A percentile compares a stretch with the other conserved stretches of the same genome.
phyloP scores from a whole-genome alignment of 1,140 invertebrate species.

The Homalodisca vitripennis region DNA sequence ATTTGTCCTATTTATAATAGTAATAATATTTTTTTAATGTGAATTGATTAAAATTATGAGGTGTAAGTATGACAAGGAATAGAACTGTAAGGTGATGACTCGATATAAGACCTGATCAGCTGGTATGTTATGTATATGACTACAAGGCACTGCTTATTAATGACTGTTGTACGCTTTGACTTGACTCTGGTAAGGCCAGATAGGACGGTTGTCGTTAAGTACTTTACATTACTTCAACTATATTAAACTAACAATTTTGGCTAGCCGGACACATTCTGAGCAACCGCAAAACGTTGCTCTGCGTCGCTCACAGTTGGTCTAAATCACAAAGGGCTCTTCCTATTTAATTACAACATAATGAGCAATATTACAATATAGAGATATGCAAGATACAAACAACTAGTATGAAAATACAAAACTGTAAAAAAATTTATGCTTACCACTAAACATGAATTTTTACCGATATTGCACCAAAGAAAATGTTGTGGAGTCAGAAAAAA shows the following conservation, averaged over 20 bases:
- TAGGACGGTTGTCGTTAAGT: constrained; percentile 12
- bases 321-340: constrained; percentile 23
- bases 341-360: constrained; percentile 21
- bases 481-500: not conserved
- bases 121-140: not conserved
- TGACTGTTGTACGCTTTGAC: constrained; percentile 13
- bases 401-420: constrained; percentile 23
- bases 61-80: not conserved
- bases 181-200: constrained; percentile 22
- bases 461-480: constrained; percentile 24
- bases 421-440: constrained; percentile 10
- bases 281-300: not conserved
- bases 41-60: constrained; percentile 1
- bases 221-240: too few relatives aligned
- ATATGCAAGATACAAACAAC: constrained; percentile 23
- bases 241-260: not conserved
- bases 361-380: constrained; percentile 20
- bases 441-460: constrained; percentile 5
- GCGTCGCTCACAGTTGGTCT: not conserved
- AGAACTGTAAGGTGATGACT: not conserved
- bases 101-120: not conserved
- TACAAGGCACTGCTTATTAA: constrained; percentile 6
- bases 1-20: constrained; percentile 26
- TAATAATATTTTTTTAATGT: constrained; percentile 15
- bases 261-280: not conserved